Conservation (phyloP, 1,140 invertebrate species). For the Cydia splendana region DNA sequence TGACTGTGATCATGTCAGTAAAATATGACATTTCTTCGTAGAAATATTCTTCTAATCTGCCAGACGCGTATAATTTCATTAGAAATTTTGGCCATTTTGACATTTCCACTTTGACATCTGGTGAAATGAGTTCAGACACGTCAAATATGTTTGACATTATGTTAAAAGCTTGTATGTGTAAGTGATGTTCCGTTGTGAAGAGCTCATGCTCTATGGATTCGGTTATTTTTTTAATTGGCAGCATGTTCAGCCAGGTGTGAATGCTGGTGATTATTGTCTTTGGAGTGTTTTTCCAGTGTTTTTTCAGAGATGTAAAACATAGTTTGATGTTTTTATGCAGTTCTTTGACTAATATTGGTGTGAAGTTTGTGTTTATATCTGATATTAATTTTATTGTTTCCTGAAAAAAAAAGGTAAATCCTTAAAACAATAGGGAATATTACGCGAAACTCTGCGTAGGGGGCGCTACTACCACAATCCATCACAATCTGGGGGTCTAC, state of each 20-base stretch:
- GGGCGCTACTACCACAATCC: too few relatives aligned
- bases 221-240: slow-evolving; percentile 16
- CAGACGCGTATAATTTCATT: background rate
- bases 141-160: slow-evolving; percentile 33
- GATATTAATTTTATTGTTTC: slow-evolving; percentile 34
- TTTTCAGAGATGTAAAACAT: slow-evolving; percentile 34
- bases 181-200: background rate
- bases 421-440: too few relatives aligned
- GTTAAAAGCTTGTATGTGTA: slow-evolving; percentile 26
- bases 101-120: background rate
- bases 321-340: slow-evolving; percentile 23
- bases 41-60: slow-evolving; percentile 1
- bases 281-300: slow-evolving; percentile 5
- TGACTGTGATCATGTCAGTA: slow-evolving; percentile 24
- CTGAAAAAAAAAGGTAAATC: slow-evolving; percentile 35
- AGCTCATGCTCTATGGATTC: background rate
- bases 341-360: slow-evolving; percentile 32
- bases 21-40: slow-evolving; percentile 31
- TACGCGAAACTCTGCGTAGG: too few relatives aligned
- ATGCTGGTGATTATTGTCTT: slow-evolving; percentile 14
- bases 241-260: background rate
- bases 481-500: too few relatives aligned
- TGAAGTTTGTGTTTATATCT: slow-evolving; percentile 32
- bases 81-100: slow-evolving; percentile 29
- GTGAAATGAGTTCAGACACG: background rate